Conservation (phyloP, 2,113 vertebrate species). For the Macroglossus sobrinus region DNA sequence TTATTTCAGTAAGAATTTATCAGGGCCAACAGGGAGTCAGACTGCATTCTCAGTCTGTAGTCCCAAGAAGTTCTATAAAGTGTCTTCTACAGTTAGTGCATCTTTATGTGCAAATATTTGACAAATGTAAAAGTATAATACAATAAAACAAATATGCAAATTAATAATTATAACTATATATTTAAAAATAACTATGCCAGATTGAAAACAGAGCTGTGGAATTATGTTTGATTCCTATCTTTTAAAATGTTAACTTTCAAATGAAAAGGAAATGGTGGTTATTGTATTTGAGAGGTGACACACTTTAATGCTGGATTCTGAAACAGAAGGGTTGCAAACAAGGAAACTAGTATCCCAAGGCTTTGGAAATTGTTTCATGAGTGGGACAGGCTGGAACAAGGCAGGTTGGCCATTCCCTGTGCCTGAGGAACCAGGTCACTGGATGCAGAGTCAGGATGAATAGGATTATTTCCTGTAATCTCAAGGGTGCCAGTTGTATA, state of each 20-base stretch:
- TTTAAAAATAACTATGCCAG: background rate
- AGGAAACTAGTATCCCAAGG: background rate
- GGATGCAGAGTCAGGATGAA: constrained; percentile 69
- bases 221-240: constrained; percentile 15
- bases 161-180: background rate
- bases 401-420: constrained; percentile 30
- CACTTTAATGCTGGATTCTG: background rate
- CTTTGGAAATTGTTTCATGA: constrained; percentile 8
- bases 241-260: constrained; percentile 16
- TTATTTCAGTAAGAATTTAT: background rate
- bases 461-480: constrained; percentile 82
- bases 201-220: background rate
- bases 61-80: background rate
- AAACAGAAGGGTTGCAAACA: background rate
- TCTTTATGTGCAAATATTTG: constrained; percentile 15
- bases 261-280: constrained; percentile 13
- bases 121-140: constrained; percentile 10
- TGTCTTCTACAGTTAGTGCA: background rate
- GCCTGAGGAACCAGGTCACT: constrained; percentile 73
- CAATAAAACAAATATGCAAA: background rate
- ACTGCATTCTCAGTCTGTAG: background rate
- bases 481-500: constrained; percentile 75
- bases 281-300: background rate
- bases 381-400: background rate
- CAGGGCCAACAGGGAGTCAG: background rate